Percentiles rank a stretch among this genome's conserved stretches.
Evolutionary conservation across 2,113 vertebrate genomes (phyloP).

Genomic region (Odocoileus hemionus): DNA sequence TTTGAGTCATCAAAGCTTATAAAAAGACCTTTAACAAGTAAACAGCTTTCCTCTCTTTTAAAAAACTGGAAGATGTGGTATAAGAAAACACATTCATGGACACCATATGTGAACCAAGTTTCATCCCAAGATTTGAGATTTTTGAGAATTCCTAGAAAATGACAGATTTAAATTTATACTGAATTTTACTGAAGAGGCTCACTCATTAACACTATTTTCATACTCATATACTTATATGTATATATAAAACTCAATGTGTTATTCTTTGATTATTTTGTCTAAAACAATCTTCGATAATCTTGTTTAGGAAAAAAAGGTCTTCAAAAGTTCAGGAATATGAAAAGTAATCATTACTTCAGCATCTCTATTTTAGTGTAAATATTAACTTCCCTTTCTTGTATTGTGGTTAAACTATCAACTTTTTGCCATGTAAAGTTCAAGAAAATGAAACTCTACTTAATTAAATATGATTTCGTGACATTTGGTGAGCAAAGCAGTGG

Average conservation of each 20-base stretch:
- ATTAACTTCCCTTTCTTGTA: neutral
- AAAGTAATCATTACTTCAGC: conserved; percentile 38
- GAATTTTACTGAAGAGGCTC: conserved; percentile 9
- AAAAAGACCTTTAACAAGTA: conserved; percentile 78
- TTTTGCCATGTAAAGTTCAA: conserved; percentile 51
- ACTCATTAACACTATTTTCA: neutral
- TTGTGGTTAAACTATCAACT: conserved; percentile 53
- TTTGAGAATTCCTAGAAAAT: conserved; percentile 73
- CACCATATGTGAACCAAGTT: conserved; percentile 73
- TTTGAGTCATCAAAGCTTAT: conserved; percentile 73
- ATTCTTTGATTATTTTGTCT: neutral
- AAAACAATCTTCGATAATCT: conserved; percentile 52
- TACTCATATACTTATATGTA: neutral
- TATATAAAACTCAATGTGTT: neutral
- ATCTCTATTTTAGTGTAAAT: conserved; percentile 47
- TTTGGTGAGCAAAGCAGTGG: neutral
- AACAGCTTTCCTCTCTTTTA: conserved; percentile 66
- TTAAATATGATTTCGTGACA: conserved; percentile 38
- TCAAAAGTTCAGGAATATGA: conserved; percentile 51
- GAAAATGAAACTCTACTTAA: conserved; percentile 52
- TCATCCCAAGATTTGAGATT: conserved; percentile 62
- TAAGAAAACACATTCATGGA: conserved; percentile 75
- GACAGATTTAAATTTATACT: conserved; percentile 10
- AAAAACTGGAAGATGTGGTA: conserved; percentile 70
- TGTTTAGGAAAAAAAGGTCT: neutral